Conservation (phyloP, 2,113 vertebrate species). For the Conger conger region DNA sequence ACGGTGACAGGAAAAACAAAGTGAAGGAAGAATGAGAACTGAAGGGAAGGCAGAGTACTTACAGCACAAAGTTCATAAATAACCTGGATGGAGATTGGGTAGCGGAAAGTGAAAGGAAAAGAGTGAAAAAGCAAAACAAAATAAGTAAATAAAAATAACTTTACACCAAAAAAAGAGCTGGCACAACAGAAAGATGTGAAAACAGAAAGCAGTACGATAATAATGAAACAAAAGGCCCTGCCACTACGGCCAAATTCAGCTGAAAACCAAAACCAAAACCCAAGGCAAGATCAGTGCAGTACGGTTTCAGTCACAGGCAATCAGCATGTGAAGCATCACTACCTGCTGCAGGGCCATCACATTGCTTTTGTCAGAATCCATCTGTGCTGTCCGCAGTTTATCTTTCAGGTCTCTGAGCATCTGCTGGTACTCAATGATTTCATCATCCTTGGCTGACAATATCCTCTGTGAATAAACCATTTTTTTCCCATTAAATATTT, state of each 20-base stretch:
- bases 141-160: constrained; percentile 33
- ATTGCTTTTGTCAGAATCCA: constrained; percentile 88
- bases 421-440: constrained; percentile 86
- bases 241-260: too few relatives aligned
- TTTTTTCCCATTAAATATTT: neutral
- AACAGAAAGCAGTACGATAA: neutral
- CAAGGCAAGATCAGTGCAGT: neutral
- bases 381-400: constrained; percentile 79
- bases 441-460: constrained; percentile 88
- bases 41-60: constrained; percentile 53
- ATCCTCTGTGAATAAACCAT: constrained; percentile 69
- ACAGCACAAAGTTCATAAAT: constrained; percentile 75
- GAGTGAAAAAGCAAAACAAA: constrained; percentile 29
- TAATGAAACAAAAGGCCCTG: neutral
- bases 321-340: constrained; percentile 14
- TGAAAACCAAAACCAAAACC: too few relatives aligned
- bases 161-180: constrained; percentile 1
- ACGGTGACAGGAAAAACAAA: constrained; percentile 14
- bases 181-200: constrained; percentile 7
- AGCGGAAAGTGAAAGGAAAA: constrained; percentile 44
- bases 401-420: constrained; percentile 82
- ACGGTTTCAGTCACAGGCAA: neutral
- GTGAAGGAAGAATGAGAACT: constrained; percentile 10
- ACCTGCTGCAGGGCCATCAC: constrained; percentile 91
- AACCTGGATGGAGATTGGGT: constrained; percentile 63